A percentile compares a stretch with the other conserved stretches of the same genome.
These are phyloP conservation scores for Coendou prehensilis DNA, from an alignment of 2,797 vertebrate genomes.

Conservation along the genomic window DNA sequence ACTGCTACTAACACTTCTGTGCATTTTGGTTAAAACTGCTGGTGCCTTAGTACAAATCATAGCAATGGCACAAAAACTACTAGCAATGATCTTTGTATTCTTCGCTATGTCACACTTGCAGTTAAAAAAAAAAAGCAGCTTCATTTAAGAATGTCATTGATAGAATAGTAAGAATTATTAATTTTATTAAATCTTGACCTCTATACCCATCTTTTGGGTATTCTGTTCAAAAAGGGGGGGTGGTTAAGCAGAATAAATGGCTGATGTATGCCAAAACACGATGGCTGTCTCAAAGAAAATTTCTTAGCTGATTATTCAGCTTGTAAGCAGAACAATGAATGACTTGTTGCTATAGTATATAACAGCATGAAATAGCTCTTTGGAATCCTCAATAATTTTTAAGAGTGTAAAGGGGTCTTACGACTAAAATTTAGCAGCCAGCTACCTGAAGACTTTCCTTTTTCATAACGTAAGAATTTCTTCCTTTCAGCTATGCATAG, in stretches of 20 bases:
- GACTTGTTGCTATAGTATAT: background rate
- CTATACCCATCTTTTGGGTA: background rate
- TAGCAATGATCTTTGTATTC: background rate
- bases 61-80: background rate
- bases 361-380: background rate
- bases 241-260: background rate
- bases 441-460: background rate
- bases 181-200: background rate
- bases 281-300: background rate
- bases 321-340: background rate
- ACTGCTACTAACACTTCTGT: background rate
- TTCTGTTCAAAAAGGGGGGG: background rate
- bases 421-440: constrained; percentile 8
- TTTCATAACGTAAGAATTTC: background rate
- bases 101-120: background rate
- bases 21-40: constrained; percentile 23
- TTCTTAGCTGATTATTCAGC: background rate
- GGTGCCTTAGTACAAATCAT: background rate
- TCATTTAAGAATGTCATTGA: background rate
- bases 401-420: constrained; percentile 5
- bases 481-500: constrained; percentile 29
- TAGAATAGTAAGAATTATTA: background rate
- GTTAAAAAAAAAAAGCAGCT: background rate
- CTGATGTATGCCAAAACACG: background rate
- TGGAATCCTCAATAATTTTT: constrained; percentile 8